Percentiles rank a stretch among this genome's conserved stretches.
phyloP scores from a whole-genome alignment of 2,113 vertebrate genomes.

The Hydrochoerus hydrochaeris region DNA sequence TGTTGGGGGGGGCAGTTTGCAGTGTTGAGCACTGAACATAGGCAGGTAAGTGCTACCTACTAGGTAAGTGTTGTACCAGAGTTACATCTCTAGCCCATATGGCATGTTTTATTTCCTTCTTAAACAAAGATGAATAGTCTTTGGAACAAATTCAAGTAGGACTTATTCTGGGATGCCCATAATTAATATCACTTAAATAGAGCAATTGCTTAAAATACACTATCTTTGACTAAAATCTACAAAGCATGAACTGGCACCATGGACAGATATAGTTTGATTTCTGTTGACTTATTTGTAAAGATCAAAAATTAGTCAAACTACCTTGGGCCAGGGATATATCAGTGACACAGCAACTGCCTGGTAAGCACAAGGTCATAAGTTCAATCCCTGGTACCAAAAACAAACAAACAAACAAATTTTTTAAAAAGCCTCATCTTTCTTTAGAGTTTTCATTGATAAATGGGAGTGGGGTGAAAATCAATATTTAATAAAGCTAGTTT shows the following conservation, averaged over 20 bases:
- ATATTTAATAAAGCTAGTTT: slow-evolving; percentile 7
- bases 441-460: not conserved
- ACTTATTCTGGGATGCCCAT: not conserved
- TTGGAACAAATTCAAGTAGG: slow-evolving; percentile 12
- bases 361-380: no score
- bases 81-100: not conserved
- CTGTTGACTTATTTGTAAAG: slow-evolving; percentile 46
- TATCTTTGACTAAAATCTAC: not conserved
- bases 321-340: not conserved
- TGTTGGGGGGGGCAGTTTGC: not conserved
- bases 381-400: no score
- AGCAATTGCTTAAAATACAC: slow-evolving; percentile 29
- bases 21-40: not conserved
- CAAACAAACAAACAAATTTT: no score
- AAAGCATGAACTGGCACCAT: not conserved
- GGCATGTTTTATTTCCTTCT: not conserved
- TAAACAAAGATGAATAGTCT: not conserved
- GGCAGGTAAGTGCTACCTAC: no score
- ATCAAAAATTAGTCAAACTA: slow-evolving; percentile 43
- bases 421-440: not conserved
- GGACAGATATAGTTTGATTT: not conserved
- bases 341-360: no score
- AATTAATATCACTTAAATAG: slow-evolving; percentile 41
- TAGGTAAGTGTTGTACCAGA: not conserved
- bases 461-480: not conserved